Conservation (phyloP, 2,113 vertebrate genomes). For the Paedocypris sp. region DNA sequence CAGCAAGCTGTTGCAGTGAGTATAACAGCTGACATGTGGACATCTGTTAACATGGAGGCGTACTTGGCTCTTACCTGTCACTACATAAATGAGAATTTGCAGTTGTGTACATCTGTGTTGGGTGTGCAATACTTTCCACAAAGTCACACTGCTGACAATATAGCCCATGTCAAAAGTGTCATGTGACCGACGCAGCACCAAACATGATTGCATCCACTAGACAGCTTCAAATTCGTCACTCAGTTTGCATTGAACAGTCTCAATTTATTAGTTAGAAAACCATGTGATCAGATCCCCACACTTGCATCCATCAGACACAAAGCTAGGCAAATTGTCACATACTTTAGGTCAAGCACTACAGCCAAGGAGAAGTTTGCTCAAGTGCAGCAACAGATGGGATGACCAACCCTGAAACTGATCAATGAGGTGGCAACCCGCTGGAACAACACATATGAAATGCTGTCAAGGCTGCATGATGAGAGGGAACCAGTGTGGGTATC, state of each 20-base stretch:
- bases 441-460: not conserved
- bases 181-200: not conserved
- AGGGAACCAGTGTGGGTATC: not conserved
- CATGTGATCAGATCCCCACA: conserved; percentile 11
- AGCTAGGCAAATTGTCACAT: not conserved
- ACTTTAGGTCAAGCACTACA: conserved; percentile 10
- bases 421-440: not conserved
- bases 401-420: not conserved
- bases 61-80: conserved; percentile 12
- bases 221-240: not conserved
- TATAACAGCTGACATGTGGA: conserved; percentile 13
- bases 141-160: not conserved
- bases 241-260: not conserved
- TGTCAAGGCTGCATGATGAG: not conserved
- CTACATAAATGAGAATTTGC: conserved; percentile 13
- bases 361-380: not conserved
- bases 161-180: not conserved
- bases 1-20: conserved; percentile 5
- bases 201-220: not conserved
- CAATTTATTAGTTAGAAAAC: not conserved
- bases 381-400: not conserved
- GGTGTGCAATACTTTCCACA: not conserved
- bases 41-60: not conserved
- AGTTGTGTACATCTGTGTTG: conserved; percentile 8
- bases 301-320: conserved; percentile 1